These are phyloP conservation scores for rabbit (Oryctolagus cuniculus) DNA, from an alignment of 2,113 vertebrate species.

Conservation along the genomic window mOryCun1.1 NC_091453.1:110069001-110069500, in stretches of 20 bases:
- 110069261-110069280: not conserved
- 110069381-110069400: not conserved
- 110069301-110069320: not conserved
- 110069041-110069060: not conserved
- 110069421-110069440: not conserved
- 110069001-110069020: slow-evolving; percentile 19
- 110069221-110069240: not conserved
- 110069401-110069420: slow-evolving; percentile 1
- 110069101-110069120: slow-evolving; percentile 44
- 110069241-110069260: not conserved
- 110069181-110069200: slow-evolving; percentile 6
- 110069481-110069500: not conserved
- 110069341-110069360: slow-evolving; percentile 36
- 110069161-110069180: slow-evolving; percentile 9
- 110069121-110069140: not conserved
- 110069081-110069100: slow-evolving; percentile 41
- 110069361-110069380: not conserved
- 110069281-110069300: not conserved
- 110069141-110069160: not conserved
- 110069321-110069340: slow-evolving; percentile 36
- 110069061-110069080: not conserved
- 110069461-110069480: not conserved
- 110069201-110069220: slow-evolving; percentile 4
- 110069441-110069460: not conserved
- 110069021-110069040: slow-evolving; percentile 18